Evolutionary conservation across 2,797 vertebrate genomes (phyloP), one percentile per base, ranked within the genome.

Genomic region (Diplodus puntazzo): DNA sequence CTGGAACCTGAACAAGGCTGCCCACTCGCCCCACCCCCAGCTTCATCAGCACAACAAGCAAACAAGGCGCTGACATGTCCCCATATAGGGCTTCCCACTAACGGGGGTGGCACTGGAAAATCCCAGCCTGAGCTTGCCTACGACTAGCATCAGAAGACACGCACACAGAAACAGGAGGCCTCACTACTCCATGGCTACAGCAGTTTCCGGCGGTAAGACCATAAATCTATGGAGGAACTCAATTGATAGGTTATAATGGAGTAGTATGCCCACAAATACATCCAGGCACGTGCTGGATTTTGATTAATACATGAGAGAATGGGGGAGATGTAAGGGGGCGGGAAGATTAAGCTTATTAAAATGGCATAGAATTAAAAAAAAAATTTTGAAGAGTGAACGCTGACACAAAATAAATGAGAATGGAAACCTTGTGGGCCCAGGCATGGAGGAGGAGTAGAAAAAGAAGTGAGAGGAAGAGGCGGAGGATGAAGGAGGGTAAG

Each of bases 21-120:
- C 95, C 96, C 95, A 95, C 95, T 95, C 94, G 88, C 92, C 90
- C 90, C 93, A 94, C 95, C 94, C 92, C 93, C 93, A 91, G 93
- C 89, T 94, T 93, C 89, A 95, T 93, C 94, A 93, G 92, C 92
- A 94, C 91, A 94, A 94, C 92, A 93, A 87, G 92, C 92, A 95
- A 95, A 95, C 93, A 94, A 92, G 92, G 87, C 87, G 66, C 88
- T 94, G 94, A 94, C 93, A 94, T 93, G 94, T 94, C 92, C 93
- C 92, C 90, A 86, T 88, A 82, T 82, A 93, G 92, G 94, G 89
- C 94, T 95, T 93, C 93, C 92, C 87, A 93, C 90, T 89, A 82
- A 89, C 81, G 91, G 92, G 93, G 94, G 92, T 91, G 90, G 91
- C 90, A 83, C 64, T 92, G 93, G 92, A 94, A 92, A 92, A 93